These are phyloP conservation scores for Oxygymnocypris stewartii DNA, from an alignment of 2,113 vertebrate species.

Conservation along the genomic window DNA sequence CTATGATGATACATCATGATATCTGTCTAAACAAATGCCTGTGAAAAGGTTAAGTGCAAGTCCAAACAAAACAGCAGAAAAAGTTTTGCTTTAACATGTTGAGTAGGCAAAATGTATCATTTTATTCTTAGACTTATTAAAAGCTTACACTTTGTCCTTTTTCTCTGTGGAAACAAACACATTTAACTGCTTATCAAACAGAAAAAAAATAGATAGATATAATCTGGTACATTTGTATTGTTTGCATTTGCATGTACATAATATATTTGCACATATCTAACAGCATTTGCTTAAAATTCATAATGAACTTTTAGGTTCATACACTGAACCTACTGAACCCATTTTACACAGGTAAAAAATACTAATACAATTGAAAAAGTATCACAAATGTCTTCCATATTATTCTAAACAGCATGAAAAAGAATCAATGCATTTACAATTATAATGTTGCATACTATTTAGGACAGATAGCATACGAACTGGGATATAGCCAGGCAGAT, in stretches of 20 bases:
- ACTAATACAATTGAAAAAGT: background rate
- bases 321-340: background rate
- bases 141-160: no score
- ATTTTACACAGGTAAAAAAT: background rate
- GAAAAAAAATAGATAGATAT: no score
- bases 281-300: background rate
- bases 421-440: background rate
- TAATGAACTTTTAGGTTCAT: background rate
- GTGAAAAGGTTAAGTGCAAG: no score
- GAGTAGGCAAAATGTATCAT: no score
- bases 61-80: no score
- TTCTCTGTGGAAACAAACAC: no score
- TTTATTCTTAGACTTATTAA: no score
- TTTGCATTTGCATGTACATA: background rate
- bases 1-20: no score
- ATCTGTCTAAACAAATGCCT: no score
- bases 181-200: no score
- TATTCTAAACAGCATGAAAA: background rate
- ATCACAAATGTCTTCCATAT: background rate
- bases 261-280: background rate
- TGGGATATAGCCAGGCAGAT: conserved; percentile 10
- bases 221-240: no score
- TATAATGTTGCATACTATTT: background rate
- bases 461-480: background rate
- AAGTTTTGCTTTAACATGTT: no score